Evolutionary conservation across 2,113 vertebrate species (phyloP).

Genomic region (Chaetodon trifascialis): DNA sequence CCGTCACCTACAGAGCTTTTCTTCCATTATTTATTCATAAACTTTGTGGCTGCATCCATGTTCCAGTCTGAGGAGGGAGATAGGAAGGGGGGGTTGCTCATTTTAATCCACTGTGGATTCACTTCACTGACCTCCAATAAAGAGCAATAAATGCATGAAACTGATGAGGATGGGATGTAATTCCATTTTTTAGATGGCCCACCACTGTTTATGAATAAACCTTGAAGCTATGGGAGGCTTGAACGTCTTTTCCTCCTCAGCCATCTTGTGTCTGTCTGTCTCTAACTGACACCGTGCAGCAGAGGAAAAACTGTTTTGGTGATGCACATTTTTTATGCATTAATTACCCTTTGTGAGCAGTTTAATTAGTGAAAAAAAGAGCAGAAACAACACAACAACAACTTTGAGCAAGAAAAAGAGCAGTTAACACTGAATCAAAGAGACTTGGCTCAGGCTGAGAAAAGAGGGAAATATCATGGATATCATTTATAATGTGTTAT

Average conservation of each 20-base stretch:
- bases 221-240: not conserved
- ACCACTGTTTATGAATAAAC: not conserved
- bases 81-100: not conserved
- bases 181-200: slow-evolving; percentile 3
- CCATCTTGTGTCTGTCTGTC: not conserved
- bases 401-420: not conserved
- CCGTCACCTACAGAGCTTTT: slow-evolving; percentile 7
- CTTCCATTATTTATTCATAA: slow-evolving; percentile 40
- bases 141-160: slow-evolving; percentile 19
- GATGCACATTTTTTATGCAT: slow-evolving; percentile 5
- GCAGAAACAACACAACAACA: not conserved
- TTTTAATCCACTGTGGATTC: slow-evolving; percentile 21
- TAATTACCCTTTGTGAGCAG: not conserved
- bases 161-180: slow-evolving; percentile 11
- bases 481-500: not conserved
- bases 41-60: slow-evolving; percentile 4
- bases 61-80: not conserved
- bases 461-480: not conserved
- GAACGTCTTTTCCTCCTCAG: not conserved
- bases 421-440: not conserved
- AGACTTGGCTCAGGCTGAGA: not conserved
- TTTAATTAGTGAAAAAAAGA: slow-evolving; percentile 6
- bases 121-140: slow-evolving; percentile 22
- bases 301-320: not conserved
- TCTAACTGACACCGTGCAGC: not conserved